These are phyloP conservation scores for Chaetogeoica ovagalla DNA, from an alignment of 2,888 invertebrate genomes.

Conservation along the genomic window DNA sequence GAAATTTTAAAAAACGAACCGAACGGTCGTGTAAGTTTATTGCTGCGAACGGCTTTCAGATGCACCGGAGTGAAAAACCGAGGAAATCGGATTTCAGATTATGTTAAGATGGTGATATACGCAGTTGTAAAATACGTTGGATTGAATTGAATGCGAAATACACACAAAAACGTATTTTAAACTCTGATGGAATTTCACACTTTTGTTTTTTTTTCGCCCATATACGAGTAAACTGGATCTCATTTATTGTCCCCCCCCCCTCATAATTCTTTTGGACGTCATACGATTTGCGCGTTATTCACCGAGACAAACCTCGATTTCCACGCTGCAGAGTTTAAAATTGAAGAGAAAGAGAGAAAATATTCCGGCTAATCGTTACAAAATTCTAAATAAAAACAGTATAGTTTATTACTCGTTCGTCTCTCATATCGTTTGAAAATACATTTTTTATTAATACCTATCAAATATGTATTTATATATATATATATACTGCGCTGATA, in stretches of 20 bases:
- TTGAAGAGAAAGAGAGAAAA: too few relatives aligned
- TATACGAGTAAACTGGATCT: background rate
- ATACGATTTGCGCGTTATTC: background rate
- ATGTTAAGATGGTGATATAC: background rate
- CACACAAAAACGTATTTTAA: background rate
- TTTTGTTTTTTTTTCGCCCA: background rate
- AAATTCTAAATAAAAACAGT: background rate
- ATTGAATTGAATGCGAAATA: background rate
- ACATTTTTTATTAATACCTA: background rate
- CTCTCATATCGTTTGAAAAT: background rate
- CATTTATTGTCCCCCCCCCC: background rate
- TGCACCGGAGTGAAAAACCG: background rate
- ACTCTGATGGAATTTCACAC: background rate
- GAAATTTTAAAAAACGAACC: too few relatives aligned
- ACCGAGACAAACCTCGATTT: background rate
- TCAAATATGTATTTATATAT: background rate
- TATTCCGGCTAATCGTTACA: too few relatives aligned
- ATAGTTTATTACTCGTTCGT: background rate
- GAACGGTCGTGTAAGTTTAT: background rate
- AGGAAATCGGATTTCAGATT: conserved; percentile 10
- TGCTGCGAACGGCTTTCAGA: background rate
- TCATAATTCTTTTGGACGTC: background rate
- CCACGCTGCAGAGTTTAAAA: too few relatives aligned
- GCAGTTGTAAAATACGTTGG: background rate
- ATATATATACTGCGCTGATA: background rate